These are phyloP conservation scores for Panagrolaimus sp. DNA, from an alignment of 1,140 invertebrate species.

Conservation along the genomic window DNA sequence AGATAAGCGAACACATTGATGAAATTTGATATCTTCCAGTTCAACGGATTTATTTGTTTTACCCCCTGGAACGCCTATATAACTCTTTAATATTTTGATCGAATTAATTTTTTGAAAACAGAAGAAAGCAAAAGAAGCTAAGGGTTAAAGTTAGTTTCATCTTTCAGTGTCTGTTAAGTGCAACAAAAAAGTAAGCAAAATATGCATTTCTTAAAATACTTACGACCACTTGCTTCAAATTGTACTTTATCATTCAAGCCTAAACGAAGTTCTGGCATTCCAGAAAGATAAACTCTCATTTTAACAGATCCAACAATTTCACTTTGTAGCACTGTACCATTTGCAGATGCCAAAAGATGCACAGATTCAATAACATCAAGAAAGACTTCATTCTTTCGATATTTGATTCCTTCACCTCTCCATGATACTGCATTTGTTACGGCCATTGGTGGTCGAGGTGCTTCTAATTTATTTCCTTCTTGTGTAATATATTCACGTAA, in stretches of 20 bases:
- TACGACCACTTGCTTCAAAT: slow-evolving; percentile 88
- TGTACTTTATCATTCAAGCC: slow-evolving; percentile 98
- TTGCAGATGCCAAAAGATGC: slow-evolving; percentile 91
- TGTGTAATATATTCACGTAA: slow-evolving; percentile 71
- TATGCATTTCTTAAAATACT: slow-evolving; percentile 37
- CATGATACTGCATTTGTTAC: slow-evolving; percentile 99
- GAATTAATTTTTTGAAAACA: too few relatives aligned
- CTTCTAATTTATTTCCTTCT: slow-evolving; percentile 95
- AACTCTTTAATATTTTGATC: neutral
- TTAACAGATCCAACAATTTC: slow-evolving; percentile 98
- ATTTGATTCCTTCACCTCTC: slow-evolving; percentile 97
- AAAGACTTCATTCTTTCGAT: slow-evolving; percentile 99
- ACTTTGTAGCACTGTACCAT: slow-evolving; percentile 91
- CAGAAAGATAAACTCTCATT: slow-evolving; percentile 96
- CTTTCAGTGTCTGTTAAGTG: neutral
- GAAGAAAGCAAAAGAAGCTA: too few relatives aligned
- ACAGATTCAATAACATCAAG: slow-evolving; percentile 99
- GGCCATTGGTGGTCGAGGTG: slow-evolving; percentile 92
- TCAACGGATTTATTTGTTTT: slow-evolving; percentile 94
- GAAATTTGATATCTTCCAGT: slow-evolving; percentile 98
- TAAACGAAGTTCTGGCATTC: slow-evolving; percentile 98
- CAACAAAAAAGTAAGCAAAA: neutral
- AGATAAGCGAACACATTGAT: slow-evolving; percentile 94
- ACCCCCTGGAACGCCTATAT: slow-evolving; percentile 63
- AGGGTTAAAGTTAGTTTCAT: neutral